Conservation (phyloP, 2,113 vertebrate species). For the Smithornis capensis region DNA sequence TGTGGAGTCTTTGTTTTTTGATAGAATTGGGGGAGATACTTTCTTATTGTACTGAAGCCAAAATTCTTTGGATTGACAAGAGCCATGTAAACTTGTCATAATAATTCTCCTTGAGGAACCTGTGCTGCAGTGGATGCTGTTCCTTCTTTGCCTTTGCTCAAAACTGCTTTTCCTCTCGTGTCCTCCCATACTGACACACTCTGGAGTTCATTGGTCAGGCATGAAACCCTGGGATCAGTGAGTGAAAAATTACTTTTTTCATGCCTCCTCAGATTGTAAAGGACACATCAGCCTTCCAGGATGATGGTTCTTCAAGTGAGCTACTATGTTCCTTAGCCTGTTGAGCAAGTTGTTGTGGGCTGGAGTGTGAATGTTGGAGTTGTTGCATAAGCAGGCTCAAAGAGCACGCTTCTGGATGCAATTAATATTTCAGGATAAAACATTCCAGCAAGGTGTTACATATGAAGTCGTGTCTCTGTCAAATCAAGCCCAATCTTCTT, state of each 20-base stretch:
- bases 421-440: slow-evolving; percentile 2
- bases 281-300: not conserved
- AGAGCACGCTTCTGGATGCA: not conserved
- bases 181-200: not conserved
- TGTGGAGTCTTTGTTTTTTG: not conserved
- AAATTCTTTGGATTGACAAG: not conserved
- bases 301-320: not conserved
- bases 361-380: slow-evolving; percentile 7
- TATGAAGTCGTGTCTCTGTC: not conserved
- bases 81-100: not conserved
- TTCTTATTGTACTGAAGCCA: not conserved
- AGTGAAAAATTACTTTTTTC: not conserved
- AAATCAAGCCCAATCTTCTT: not conserved
- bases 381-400: slow-evolving; percentile 26
- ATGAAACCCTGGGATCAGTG: not conserved
- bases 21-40: not conserved
- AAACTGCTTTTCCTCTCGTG: not conserved
- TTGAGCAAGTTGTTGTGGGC: slow-evolving; percentile 43
- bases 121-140: not conserved
- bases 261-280: not conserved
- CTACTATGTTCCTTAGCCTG: slow-evolving; percentile 2
- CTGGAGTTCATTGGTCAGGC: not conserved
- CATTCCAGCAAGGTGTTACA: not conserved
- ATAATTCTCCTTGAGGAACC: not conserved
- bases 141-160: not conserved